Conservation (phyloP, 2,888 invertebrate species). For the Noctua pronuba region DNA sequence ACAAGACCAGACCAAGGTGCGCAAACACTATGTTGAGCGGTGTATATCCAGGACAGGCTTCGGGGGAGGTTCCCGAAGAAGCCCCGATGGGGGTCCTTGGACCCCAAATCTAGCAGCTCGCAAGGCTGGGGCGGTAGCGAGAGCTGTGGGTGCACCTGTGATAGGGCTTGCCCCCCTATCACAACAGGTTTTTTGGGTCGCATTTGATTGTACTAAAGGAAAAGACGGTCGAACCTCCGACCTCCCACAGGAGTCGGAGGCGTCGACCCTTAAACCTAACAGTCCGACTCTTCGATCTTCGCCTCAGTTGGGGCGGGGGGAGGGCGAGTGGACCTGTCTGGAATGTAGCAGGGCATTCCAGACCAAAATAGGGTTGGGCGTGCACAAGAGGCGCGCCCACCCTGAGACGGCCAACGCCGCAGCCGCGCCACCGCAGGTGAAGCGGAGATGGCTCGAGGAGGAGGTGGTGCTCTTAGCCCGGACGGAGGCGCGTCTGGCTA, state of each 20-base stretch:
- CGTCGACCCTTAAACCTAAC: neutral
- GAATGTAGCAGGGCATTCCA: neutral
- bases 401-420: constrained; percentile 16
- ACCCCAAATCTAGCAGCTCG: constrained; percentile 10
- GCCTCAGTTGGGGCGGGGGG: constrained; percentile 13
- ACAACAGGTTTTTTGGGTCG: accelerated
- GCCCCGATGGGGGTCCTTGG: constrained; percentile 8
- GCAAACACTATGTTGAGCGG: no score
- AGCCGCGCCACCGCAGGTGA: constrained; percentile 34
- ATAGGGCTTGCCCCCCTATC: constrained; percentile 8
- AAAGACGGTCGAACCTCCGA: constrained; percentile 15
- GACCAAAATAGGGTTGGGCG: constrained; percentile 20
- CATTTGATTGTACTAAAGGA: accelerated
- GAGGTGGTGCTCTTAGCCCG: constrained; percentile 14
- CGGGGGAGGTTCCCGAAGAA: neutral
- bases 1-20: no score
- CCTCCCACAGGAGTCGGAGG: constrained; percentile 35
- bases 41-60: no score
- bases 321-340: constrained; percentile 1
- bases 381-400: constrained; percentile 26
- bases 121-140: neutral
- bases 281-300: constrained; percentile 10
- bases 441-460: constrained; percentile 31
- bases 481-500: constrained; percentile 31
- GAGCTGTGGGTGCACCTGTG: constrained; percentile 7